Conservation (phyloP, 2,113 vertebrate species). For the Trogon melanurus region DNA sequence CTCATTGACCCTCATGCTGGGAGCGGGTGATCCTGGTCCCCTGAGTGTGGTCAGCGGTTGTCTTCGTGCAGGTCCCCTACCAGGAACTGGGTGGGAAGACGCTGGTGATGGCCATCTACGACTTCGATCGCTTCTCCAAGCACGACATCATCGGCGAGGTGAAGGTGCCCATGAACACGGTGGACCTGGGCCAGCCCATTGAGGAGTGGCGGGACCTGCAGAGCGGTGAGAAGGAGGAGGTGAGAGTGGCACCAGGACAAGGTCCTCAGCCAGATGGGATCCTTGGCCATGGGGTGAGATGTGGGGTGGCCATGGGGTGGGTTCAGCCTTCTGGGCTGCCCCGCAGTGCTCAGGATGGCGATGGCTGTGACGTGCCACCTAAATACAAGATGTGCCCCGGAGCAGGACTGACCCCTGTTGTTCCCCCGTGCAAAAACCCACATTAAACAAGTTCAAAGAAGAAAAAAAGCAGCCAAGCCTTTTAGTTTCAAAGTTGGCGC, state of each 20-base stretch:
- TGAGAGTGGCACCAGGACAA: not conserved
- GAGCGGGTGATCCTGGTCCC: not conserved
- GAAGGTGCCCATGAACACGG: conserved; percentile 93
- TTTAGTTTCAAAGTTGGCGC: no score
- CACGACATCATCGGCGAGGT: conserved; percentile 96
- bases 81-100: conserved; percentile 96
- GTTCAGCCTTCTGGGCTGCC: not conserved
- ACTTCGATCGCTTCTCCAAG: conserved; percentile 98
- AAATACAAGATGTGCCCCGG: not conserved
- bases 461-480: no score
- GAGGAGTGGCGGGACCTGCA: conserved; percentile 97
- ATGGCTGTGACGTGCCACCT: not conserved
- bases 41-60: accelerated
- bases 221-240: conserved; percentile 96
- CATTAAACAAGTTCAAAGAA: no score
- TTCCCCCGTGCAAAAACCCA: not conserved
- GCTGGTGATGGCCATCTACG: conserved; percentile 95
- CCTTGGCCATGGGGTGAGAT: not conserved
- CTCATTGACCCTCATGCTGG: not conserved
- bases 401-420: not conserved
- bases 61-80: conserved; percentile 88
- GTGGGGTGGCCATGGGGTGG: not conserved
- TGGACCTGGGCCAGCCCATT: conserved; percentile 94
- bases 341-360: accelerated
- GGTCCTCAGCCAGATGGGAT: not conserved